These are phyloP conservation scores for Xenopus borealis DNA, from an alignment of 2,113 vertebrate species.

Conservation along the genomic window DNA sequence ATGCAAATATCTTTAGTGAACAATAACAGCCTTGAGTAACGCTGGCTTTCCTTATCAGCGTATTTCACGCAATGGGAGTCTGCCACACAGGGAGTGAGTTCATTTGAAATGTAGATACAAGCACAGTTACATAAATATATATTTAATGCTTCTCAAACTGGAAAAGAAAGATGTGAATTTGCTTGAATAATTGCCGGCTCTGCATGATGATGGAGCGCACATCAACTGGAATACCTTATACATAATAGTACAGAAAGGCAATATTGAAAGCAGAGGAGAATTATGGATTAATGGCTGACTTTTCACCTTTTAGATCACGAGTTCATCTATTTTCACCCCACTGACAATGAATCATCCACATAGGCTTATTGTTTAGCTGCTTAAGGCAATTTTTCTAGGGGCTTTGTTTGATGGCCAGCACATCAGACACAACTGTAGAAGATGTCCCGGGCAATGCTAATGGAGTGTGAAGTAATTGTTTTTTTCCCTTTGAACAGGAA, in stretches of 20 bases:
- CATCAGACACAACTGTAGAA: not conserved
- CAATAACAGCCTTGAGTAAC: no score
- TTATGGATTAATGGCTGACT: constrained; percentile 42
- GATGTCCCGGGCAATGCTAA: constrained; percentile 6
- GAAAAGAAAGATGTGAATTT: not conserved
- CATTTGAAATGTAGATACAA: not conserved
- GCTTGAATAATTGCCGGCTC: no score
- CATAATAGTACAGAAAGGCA: not conserved
- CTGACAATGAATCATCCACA: constrained; percentile 27
- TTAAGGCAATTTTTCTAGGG: constrained; percentile 27
- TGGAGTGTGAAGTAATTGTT: constrained; percentile 12
- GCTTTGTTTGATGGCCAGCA: not conserved
- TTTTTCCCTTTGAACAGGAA: no score
- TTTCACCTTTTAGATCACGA: constrained; percentile 33
- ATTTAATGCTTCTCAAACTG: no score
- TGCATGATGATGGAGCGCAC: no score
- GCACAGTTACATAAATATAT: not conserved
- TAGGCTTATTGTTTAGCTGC: constrained; percentile 30
- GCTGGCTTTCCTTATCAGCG: no score
- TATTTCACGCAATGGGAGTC: not conserved
- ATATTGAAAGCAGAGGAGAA: not conserved
- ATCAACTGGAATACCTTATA: not conserved
- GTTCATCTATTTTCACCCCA: constrained; percentile 20
- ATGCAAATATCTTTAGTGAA: no score
- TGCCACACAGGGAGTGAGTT: not conserved